A percentile compares a stretch with the other conserved stretches of the same genome.
Evolutionary conservation across 2,797 vertebrate genomes (phyloP).

Genomic region (Tapera naevia): DNA sequence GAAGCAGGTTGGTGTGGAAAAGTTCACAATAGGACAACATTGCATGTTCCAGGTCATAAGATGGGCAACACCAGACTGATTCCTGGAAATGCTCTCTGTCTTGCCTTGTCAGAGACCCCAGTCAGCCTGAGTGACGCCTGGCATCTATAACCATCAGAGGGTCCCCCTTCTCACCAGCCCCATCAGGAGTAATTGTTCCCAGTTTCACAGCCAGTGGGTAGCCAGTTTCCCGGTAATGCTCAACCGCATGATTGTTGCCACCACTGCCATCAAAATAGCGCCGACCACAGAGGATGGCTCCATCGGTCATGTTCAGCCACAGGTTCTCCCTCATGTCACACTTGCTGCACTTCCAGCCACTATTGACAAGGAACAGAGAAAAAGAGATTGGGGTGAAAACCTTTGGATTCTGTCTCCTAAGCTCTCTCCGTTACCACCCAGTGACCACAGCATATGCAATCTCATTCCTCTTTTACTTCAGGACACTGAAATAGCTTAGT

Average conservation of each 20-base stretch:
- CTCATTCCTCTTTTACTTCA: neutral
- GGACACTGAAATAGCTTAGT: neutral
- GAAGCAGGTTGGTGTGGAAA: neutral
- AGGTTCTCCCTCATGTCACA: slow-evolving; percentile 96
- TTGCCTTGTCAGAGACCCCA: neutral
- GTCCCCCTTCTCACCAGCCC: slow-evolving; percentile 82
- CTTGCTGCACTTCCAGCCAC: slow-evolving; percentile 95
- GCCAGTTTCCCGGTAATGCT: slow-evolving; percentile 91
- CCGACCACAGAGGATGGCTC: slow-evolving; percentile 93
- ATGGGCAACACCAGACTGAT: neutral
- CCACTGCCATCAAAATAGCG: slow-evolving; percentile 96
- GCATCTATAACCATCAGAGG: neutral
- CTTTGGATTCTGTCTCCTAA: neutral
- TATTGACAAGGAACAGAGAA: slow-evolving; percentile 32
- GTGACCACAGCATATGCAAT: fast-evolving
- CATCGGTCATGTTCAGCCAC: slow-evolving; percentile 97
- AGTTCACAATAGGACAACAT: neutral
- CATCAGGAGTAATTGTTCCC: slow-evolving; percentile 97
- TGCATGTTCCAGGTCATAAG: neutral
- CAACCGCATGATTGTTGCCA: slow-evolving; percentile 95
- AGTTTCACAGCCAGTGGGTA: slow-evolving; percentile 96
- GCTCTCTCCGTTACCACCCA: neutral
- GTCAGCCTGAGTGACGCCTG: neutral
- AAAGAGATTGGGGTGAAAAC: neutral
- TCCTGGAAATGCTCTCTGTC: neutral